A percentile compares a stretch with the other conserved stretches of the same genome.
Conservation (phyloP, 2,113 vertebrate species). For the Pygoscelis adeliae region DNA sequence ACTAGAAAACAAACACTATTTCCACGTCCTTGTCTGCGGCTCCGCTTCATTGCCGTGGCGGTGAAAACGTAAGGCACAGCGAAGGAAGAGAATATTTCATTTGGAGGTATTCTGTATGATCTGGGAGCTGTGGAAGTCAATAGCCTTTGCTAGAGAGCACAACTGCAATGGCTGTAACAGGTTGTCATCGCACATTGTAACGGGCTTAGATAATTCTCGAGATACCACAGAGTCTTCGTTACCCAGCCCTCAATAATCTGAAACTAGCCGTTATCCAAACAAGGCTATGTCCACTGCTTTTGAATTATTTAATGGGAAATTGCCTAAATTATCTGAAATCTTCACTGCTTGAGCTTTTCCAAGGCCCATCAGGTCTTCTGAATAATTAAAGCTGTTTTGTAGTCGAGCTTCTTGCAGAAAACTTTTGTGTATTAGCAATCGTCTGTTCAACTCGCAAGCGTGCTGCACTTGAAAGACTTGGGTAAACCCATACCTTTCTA, state of each 20-base stretch:
- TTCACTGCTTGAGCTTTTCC: neutral
- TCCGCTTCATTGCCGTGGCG: neutral
- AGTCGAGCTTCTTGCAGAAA: neutral
- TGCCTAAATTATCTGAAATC: neutral
- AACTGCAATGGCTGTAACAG: neutral
- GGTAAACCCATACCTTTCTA: neutral
- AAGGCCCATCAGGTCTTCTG: neutral
- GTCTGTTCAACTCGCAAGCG: neutral
- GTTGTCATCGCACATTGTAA: neutral
- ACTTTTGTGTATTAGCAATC: neutral
- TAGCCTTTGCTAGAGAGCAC: neutral
- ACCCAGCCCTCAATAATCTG: neutral
- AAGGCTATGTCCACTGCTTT: neutral
- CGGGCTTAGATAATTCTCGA: neutral
- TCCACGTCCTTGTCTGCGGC: neutral
- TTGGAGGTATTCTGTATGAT: neutral
- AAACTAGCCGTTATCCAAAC: neutral
- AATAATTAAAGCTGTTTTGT: neutral
- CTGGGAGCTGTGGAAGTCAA: neutral
- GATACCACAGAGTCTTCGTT: neutral
- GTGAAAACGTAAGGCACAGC: neutral
- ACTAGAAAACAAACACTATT: neutral
- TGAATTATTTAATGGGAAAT: neutral
- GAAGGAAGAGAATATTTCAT: neutral
- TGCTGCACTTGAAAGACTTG: too few relatives aligned